phyloP scores from a whole-genome alignment of 2,888 invertebrate species.

The Buathra laborator region DNA sequence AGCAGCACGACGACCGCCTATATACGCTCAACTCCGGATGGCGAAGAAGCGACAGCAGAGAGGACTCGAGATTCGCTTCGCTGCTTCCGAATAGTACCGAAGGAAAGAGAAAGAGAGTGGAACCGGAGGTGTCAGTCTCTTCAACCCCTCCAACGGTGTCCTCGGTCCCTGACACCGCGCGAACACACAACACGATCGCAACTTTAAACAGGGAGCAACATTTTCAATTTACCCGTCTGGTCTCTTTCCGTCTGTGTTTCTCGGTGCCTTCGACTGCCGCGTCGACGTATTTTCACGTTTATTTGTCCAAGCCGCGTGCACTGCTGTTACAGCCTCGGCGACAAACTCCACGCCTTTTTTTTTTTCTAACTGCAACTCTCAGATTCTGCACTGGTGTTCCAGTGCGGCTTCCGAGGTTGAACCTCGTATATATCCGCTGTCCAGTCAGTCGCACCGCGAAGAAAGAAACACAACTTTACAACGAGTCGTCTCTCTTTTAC shows the following conservation, averaged over 20 bases:
- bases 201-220: slow-evolving; percentile 72
- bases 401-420: neutral
- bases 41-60: slow-evolving; percentile 10
- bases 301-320: slow-evolving; percentile 58
- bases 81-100: slow-evolving; percentile 19
- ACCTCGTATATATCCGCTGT: neutral
- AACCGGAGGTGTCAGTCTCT: slow-evolving; percentile 61
- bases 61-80: slow-evolving; percentile 35
- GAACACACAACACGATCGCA: slow-evolving; percentile 68
- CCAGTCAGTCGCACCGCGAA: neutral
- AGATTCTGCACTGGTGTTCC: slow-evolving; percentile 5
- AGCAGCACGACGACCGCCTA: slow-evolving; percentile 27
- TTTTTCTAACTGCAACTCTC: slow-evolving; percentile 51
- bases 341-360: slow-evolving; percentile 52
- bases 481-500: neutral
- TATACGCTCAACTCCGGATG: slow-evolving; percentile 43
- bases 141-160: neutral
- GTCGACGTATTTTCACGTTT: slow-evolving; percentile 64
- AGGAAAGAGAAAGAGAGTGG: slow-evolving; percentile 23
- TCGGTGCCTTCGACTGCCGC: slow-evolving; percentile 48
- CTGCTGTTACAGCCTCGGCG: slow-evolving; percentile 58
- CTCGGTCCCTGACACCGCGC: slow-evolving; percentile 58
- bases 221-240: slow-evolving; percentile 74
- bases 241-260: slow-evolving; percentile 54
- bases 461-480: neutral